Evolutionary conservation across 2,113 vertebrate genomes (phyloP).

Genomic region (Agelaius phoeniceus): DNA sequence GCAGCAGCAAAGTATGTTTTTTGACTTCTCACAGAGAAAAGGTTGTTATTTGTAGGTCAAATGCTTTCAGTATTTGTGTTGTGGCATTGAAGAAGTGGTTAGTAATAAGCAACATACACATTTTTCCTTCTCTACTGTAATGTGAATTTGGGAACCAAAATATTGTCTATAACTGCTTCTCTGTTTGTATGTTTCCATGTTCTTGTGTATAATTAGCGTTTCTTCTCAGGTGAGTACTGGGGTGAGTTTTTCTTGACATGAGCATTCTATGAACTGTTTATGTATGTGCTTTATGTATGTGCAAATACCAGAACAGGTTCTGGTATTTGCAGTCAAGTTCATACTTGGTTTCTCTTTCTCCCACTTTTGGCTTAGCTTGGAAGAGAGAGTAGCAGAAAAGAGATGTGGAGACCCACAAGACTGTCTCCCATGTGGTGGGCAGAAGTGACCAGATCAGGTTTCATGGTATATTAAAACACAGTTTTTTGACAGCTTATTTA

Average conservation of each 20-base stretch:
- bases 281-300: not conserved
- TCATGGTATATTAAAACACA: not conserved
- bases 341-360: not conserved
- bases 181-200: not conserved
- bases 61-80: not conserved
- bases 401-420: not conserved
- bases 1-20: not conserved
- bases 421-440: not conserved
- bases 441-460: not conserved
- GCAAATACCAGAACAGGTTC: not conserved
- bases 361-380: not conserved
- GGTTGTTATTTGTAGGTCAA: not conserved
- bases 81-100: not conserved
- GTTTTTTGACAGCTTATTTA: not conserved
- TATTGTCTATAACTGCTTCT: not conserved
- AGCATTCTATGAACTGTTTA: not conserved
- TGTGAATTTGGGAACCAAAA: not conserved
- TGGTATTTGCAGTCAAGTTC: not conserved
- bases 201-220: not conserved
- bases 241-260: not conserved
- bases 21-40: not conserved
- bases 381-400: not conserved
- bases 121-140: not conserved
- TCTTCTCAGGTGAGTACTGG: not conserved
- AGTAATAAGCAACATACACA: accelerated